Percentiles rank a stretch among this genome's conserved stretches.
Evolutionary conservation across 2,113 vertebrate species (phyloP).

Genomic region (Gasterosteus nipponicus): DNA sequence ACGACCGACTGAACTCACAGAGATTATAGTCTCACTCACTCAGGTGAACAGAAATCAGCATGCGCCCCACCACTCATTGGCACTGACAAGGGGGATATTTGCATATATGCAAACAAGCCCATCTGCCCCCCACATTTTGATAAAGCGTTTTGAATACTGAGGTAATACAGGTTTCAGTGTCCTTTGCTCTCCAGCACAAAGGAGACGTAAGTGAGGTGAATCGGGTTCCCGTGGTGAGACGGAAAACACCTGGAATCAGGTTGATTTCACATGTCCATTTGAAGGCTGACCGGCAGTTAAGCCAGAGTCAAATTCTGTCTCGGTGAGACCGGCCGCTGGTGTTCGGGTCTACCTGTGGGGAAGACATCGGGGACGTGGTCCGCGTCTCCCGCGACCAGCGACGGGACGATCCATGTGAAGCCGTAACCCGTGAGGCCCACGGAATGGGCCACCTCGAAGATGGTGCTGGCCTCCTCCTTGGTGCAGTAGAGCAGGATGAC

Average conservation of each 20-base stretch:
- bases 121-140: slow-evolving; percentile 56
- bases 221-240: neutral
- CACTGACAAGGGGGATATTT: slow-evolving; percentile 44
- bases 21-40: neutral
- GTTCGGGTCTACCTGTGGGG: slow-evolving; percentile 82
- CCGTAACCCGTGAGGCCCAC: slow-evolving; percentile 97
- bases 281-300: neutral
- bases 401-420: slow-evolving; percentile 98
- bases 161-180: neutral
- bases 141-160: slow-evolving; percentile 18
- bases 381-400: slow-evolving; percentile 94
- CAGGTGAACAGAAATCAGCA: slow-evolving; percentile 26
- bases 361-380: slow-evolving; percentile 93
- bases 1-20: neutral
- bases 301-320: neutral
- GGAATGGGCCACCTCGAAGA: slow-evolving; percentile 98
- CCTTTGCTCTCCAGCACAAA: neutral
- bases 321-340: neutral
- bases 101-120: slow-evolving; percentile 65
- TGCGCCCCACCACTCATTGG: slow-evolving; percentile 27
- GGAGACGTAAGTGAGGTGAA: neutral
- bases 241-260: neutral
- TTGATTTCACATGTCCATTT: neutral
- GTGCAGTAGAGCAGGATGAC: slow-evolving; percentile 98
- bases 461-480: slow-evolving; percentile 95